These are phyloP conservation scores for Tadarida brasiliensis DNA, from an alignment of 2,797 vertebrate genomes.

Conservation along the genomic window DNA sequence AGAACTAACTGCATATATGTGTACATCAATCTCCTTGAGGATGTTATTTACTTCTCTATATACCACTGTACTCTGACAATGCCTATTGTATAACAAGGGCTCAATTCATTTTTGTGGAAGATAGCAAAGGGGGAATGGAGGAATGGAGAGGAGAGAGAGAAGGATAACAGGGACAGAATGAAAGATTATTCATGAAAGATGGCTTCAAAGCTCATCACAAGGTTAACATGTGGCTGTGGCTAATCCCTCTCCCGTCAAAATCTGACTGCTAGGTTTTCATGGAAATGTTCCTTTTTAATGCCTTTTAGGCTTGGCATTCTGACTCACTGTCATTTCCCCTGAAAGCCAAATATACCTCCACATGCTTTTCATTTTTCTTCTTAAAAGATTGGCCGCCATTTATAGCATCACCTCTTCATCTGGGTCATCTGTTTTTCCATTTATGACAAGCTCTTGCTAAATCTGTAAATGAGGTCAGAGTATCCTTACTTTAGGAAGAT, in stretches of 20 bases:
- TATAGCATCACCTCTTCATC: slow-evolving; percentile 43
- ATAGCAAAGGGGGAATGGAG: background rate
- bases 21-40: background rate
- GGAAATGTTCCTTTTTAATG: background rate
- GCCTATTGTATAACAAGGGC: background rate
- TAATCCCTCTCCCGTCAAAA: slow-evolving; percentile 27
- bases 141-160: background rate
- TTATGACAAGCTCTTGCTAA: slow-evolving; percentile 54
- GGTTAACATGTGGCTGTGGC: background rate
- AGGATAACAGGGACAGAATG: background rate
- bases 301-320: background rate
- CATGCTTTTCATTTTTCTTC: slow-evolving; percentile 33
- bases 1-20: background rate
- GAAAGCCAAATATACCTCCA: background rate
- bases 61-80: background rate
- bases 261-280: background rate
- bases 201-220: background rate
- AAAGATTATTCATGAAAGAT: background rate
- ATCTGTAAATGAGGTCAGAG: slow-evolving; percentile 58
- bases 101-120: background rate
- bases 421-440: slow-evolving; percentile 56
- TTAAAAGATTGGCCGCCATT: slow-evolving; percentile 28
- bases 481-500: background rate
- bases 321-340: background rate
- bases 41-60: background rate